Percentiles rank a stretch among this genome's conserved stretches.
Evolutionary conservation across 53 echinoderm and acorn worm species (phyloP).

Genomic region (Glandiceps talaboti): DNA sequence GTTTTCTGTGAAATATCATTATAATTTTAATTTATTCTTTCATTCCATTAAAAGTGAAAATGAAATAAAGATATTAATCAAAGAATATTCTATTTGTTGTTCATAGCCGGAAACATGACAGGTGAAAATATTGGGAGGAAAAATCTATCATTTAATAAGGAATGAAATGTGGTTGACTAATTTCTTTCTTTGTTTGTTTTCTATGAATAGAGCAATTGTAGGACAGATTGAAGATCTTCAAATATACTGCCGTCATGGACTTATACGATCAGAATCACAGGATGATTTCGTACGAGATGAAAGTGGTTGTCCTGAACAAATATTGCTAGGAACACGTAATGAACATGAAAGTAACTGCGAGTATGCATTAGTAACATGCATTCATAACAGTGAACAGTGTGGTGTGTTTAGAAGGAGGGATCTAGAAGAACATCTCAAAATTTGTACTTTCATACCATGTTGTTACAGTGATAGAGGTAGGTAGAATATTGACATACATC

Average conservation of each 20-base stretch:
- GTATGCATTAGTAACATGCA: constrained; percentile 47
- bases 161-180: too few relatives aligned
- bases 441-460: constrained; percentile 35
- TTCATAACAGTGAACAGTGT: constrained; percentile 57
- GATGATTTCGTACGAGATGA: constrained; percentile 60
- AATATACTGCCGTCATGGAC: constrained; percentile 80
- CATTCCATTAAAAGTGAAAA: too few relatives aligned
- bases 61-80: too few relatives aligned
- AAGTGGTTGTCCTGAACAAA: constrained; percentile 73
- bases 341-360: constrained; percentile 45
- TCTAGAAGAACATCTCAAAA: constrained; percentile 49
- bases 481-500: too few relatives aligned
- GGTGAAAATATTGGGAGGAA: too few relatives aligned
- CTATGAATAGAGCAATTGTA: constrained; percentile 76
- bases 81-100: too few relatives aligned
- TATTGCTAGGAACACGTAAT: constrained; percentile 23
- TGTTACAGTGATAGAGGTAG: constrained; percentile 30
- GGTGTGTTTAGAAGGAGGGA: constrained; percentile 42
- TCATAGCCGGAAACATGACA: too few relatives aligned
- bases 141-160: too few relatives aligned
- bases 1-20: too few relatives aligned
- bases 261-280: constrained; percentile 67
- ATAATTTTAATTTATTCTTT: too few relatives aligned
- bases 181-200: too few relatives aligned
- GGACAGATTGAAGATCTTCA: constrained; percentile 76